Evolutionary conservation across 2,797 vertebrate genomes (phyloP).

Genomic region (Argyrosomus regius): DNA sequence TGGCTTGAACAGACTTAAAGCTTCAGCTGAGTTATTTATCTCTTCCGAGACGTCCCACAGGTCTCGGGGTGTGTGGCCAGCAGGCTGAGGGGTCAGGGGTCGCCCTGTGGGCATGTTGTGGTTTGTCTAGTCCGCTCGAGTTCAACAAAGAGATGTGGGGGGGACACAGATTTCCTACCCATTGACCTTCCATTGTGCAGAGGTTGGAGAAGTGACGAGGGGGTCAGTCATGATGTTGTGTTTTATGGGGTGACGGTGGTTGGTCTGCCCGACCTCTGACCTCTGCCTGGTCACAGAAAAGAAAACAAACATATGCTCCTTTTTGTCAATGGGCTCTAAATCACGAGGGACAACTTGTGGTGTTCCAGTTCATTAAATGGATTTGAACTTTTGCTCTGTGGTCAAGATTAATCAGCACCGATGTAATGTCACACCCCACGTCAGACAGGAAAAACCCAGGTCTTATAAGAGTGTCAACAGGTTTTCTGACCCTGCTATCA

Average conservation of each 20-base stretch:
- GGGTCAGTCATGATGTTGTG: slow-evolving; percentile 48
- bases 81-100: slow-evolving; percentile 62
- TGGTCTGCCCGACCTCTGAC: slow-evolving; percentile 66
- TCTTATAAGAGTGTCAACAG: neutral
- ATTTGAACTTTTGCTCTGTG: slow-evolving; percentile 66
- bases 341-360: slow-evolving; percentile 54
- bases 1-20: neutral
- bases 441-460: neutral
- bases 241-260: slow-evolving; percentile 63
- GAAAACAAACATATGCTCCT: slow-evolving; percentile 73
- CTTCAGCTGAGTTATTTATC: slow-evolving; percentile 11
- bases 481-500: neutral
- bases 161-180: slow-evolving; percentile 59
- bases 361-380: slow-evolving; percentile 69
- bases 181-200: slow-evolving; percentile 72
- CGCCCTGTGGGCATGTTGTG: slow-evolving; percentile 59
- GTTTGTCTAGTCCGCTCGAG: slow-evolving; percentile 60
- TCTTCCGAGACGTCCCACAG: slow-evolving; percentile 17
- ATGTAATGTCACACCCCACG: slow-evolving; percentile 2
- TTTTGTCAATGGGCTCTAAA: slow-evolving; percentile 59
- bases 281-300: slow-evolving; percentile 47
- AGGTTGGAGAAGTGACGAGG: slow-evolving; percentile 48
- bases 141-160: slow-evolving; percentile 56
- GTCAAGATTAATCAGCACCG: slow-evolving; percentile 55
- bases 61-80: slow-evolving; percentile 31